phyloP scores from a whole-genome alignment of 1,140 invertebrate genomes.

The Rhopalosiphum maidis region DNA sequence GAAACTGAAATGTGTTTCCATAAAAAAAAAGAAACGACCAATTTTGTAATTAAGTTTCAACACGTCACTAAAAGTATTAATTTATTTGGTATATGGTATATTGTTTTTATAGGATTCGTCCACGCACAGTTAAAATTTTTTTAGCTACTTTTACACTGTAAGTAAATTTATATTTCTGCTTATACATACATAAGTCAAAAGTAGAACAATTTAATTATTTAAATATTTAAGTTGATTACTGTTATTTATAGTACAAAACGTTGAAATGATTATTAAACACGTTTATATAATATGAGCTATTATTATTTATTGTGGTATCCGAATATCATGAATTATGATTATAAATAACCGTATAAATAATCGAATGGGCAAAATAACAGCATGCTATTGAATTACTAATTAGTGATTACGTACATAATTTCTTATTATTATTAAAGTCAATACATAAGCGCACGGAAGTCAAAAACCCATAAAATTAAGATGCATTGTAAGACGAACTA shows the following conservation, averaged over 20 bases:
- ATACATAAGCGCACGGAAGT: constrained; percentile 18
- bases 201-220: neutral
- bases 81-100: neutral
- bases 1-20: neutral
- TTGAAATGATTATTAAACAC: neutral
- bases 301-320: neutral
- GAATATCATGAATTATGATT: neutral
- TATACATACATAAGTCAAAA: neutral
- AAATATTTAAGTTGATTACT: neutral
- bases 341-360: neutral
- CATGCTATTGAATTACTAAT: neutral
- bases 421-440: neutral
- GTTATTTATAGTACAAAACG: neutral
- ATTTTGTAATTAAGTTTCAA: constrained; percentile 17
- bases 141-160: neutral
- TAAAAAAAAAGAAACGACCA: neutral
- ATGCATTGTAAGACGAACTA: constrained; percentile 23
- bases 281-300: neutral
- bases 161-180: neutral
- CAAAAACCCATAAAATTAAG: constrained; percentile 36
- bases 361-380: neutral
- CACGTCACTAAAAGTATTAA: neutral
- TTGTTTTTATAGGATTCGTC: neutral
- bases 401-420: constrained; percentile 12
- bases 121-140: neutral